Evolutionary conservation across 2,888 invertebrate genomes (phyloP).

Genomic region (Tipula helvola): DNA sequence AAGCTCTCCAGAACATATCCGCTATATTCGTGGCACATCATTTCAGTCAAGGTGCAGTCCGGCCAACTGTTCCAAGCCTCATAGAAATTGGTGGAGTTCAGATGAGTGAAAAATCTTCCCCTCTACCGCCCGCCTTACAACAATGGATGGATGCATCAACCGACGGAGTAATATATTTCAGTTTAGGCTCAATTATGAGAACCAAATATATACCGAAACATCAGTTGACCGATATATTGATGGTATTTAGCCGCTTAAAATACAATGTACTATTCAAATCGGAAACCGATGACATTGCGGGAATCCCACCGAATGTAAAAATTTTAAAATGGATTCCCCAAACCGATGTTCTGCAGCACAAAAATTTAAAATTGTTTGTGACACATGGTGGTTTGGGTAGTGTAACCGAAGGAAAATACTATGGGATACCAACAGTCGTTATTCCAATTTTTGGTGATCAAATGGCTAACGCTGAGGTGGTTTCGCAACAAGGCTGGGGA

Average conservation of each 20-base stretch:
- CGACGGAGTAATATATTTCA: slow-evolving; percentile 37
- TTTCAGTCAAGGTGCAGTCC: slow-evolving; percentile 27
- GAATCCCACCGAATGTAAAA: slow-evolving; percentile 27
- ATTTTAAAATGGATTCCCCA: slow-evolving; percentile 37
- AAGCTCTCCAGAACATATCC: slow-evolving; percentile 25
- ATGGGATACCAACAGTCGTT: slow-evolving; percentile 38
- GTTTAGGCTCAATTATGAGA: slow-evolving; percentile 35
- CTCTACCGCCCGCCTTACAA: slow-evolving; percentile 22
- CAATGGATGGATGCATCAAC: slow-evolving; percentile 27
- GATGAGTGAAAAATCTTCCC: slow-evolving; percentile 25
- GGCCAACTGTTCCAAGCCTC: slow-evolving; percentile 34
- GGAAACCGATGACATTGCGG: slow-evolving; percentile 22
- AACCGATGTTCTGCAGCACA: slow-evolving; percentile 36
- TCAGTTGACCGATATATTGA: background rate
- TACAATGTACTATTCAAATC: slow-evolving; percentile 15
- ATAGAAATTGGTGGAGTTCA: slow-evolving; percentile 35
- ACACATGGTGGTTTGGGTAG: slow-evolving; percentile 39
- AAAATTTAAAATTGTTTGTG: slow-evolving; percentile 36
- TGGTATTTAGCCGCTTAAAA: slow-evolving; percentile 14
- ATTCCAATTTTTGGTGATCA: slow-evolving; percentile 42
- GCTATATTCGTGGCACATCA: slow-evolving; percentile 30
- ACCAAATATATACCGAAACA: slow-evolving; percentile 23
- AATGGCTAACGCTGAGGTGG: slow-evolving; percentile 37
- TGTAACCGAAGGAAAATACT: slow-evolving; percentile 36
- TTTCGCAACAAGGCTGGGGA: slow-evolving; percentile 34